Evolutionary conservation across 2,797 vertebrate genomes (phyloP).

Genomic region (Molossus alvarezi): DNA sequence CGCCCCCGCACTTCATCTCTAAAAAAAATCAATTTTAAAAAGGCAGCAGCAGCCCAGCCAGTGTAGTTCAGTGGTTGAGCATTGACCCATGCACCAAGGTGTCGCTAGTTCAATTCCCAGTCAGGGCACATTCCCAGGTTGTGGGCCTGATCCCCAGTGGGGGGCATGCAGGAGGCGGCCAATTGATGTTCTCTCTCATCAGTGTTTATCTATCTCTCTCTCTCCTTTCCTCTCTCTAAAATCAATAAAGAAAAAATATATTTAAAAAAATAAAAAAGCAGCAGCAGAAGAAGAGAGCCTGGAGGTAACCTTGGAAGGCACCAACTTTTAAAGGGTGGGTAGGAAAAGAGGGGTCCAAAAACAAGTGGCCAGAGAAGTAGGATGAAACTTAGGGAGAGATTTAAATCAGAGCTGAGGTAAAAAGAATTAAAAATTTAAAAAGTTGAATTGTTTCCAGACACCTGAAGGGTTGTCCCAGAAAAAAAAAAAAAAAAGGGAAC

Average conservation of each 20-base stretch:
- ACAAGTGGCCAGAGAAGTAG: neutral
- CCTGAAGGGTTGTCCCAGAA: neutral
- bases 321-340: neutral
- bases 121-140: too few species aligned
- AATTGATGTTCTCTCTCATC: too few species aligned
- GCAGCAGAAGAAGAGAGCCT: neutral
- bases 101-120: too few species aligned
- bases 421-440: neutral
- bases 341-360: neutral
- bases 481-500: neutral
- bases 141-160: too few species aligned
- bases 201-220: too few species aligned
- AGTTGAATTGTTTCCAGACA: neutral
- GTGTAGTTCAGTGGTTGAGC: too few species aligned
- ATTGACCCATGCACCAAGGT: too few species aligned
- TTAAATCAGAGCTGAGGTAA: constrained; percentile 16
- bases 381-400: neutral
- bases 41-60: neutral
- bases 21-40: neutral
- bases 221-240: too few species aligned
- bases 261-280: too few species aligned
- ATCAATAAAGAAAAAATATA: too few species aligned
- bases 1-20: too few species aligned
- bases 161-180: too few species aligned
- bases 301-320: neutral